These are phyloP conservation scores for Acromyrmex echinatior DNA, from an alignment of 1,140 invertebrate species.

Conservation along the genomic window DNA sequence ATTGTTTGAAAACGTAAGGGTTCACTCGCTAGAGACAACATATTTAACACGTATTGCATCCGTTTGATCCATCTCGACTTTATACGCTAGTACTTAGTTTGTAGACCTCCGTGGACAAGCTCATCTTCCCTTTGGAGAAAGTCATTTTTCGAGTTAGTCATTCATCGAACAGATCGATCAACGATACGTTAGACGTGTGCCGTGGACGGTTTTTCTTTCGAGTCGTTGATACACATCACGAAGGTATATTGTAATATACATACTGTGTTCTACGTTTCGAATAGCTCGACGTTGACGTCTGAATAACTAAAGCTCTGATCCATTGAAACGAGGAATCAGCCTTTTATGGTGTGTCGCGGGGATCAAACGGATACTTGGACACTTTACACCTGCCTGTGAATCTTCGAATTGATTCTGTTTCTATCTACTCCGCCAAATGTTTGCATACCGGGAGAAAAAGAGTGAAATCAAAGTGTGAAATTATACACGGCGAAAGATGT, in stretches of 20 bases:
- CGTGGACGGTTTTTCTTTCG: background rate
- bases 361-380: constrained; percentile 36
- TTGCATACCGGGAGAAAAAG: background rate
- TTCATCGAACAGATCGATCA: background rate
- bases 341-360: background rate
- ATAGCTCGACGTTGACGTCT: background rate
- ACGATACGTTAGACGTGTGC: background rate
- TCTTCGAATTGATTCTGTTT: constrained; percentile 35
- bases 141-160: background rate
- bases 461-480: background rate
- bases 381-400: constrained; percentile 14
- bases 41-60: constrained; percentile 30
- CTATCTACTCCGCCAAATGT: constrained; percentile 1
- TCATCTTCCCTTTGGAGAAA: background rate
- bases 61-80: constrained; percentile 22
- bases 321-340: background rate
- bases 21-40: constrained; percentile 31
- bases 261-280: background rate
- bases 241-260: background rate
- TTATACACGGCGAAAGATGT: background rate
- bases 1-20: constrained; percentile 6
- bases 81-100: background rate
- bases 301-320: background rate
- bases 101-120: background rate
- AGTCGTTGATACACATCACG: background rate